Percentiles rank a stretch among this genome's conserved stretches.
These are phyloP conservation scores for Lymantria monacha DNA, from an alignment of 2,888 invertebrate species.

Conservation along the genomic window DNA sequence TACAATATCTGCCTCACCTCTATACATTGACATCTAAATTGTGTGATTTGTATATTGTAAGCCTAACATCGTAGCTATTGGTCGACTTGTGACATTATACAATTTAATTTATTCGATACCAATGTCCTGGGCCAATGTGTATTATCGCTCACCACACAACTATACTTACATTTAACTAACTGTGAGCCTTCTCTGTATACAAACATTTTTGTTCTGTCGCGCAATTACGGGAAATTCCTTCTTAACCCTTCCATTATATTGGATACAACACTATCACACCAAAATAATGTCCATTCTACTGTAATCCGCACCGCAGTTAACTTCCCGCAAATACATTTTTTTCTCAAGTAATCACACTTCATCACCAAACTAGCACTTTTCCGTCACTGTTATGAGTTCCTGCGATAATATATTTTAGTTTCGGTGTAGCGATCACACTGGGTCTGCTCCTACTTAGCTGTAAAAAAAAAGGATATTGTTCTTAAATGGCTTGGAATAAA, in stretches of 20 bases:
- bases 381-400: slow-evolving; percentile 76
- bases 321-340: slow-evolving; percentile 64
- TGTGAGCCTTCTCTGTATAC: slow-evolving; percentile 54
- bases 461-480: slow-evolving; percentile 24
- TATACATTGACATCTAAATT: slow-evolving; percentile 50
- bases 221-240: slow-evolving; percentile 68
- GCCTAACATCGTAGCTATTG: slow-evolving; percentile 53
- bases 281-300: slow-evolving; percentile 73
- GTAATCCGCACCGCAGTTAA: slow-evolving; percentile 52
- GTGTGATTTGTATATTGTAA: slow-evolving; percentile 43
- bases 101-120: slow-evolving; percentile 57
- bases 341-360: slow-evolving; percentile 63
- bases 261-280: slow-evolving; percentile 82
- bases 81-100: slow-evolving; percentile 58
- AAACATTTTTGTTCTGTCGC: slow-evolving; percentile 51
- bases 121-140: slow-evolving; percentile 42
- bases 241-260: slow-evolving; percentile 74
- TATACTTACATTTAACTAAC: slow-evolving; percentile 56
- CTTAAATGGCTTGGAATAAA: too few species aligned
- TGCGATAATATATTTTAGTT: slow-evolving; percentile 79
- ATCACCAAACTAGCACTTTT: slow-evolving; percentile 72
- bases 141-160: slow-evolving; percentile 49
- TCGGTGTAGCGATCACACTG: slow-evolving; percentile 60
- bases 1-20: slow-evolving; percentile 48
- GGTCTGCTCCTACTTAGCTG: slow-evolving; percentile 71